Conservation (phyloP, 2,113 vertebrate genomes). For the Dryoscopus gambensis region DNA sequence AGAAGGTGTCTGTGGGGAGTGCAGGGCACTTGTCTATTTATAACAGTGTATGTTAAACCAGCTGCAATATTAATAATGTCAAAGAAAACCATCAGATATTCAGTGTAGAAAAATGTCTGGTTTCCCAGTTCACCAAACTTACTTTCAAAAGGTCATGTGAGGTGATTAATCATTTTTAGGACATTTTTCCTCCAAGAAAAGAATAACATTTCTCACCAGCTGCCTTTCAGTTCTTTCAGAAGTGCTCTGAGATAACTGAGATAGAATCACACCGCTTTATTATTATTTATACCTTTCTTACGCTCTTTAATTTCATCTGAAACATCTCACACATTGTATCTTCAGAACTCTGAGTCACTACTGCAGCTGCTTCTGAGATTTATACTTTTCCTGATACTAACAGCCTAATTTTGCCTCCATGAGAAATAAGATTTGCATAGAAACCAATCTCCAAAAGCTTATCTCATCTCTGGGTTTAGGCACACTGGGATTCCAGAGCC, state of each 20-base stretch:
- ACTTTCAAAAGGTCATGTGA: not conserved
- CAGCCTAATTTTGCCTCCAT: not conserved
- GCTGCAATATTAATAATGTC: not conserved
- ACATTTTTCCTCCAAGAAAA: not conserved
- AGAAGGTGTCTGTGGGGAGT: not conserved
- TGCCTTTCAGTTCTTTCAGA: not conserved
- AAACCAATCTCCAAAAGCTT: not conserved
- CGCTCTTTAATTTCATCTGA: not conserved
- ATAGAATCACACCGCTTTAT: not conserved
- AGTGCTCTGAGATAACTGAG: not conserved
- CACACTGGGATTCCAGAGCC: not conserved
- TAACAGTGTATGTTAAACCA: not conserved
- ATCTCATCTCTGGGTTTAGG: not conserved
- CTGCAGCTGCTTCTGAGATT: not conserved
- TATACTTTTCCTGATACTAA: not conserved
- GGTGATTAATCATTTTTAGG: not conserved
- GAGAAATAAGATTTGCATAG: not conserved
- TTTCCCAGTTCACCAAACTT: not conserved
- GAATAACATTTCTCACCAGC: not conserved
- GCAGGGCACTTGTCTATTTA: not conserved
- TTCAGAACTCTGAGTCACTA: not conserved
- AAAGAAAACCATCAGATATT: not conserved
- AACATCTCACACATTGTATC: not conserved
- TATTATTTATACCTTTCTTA: slow-evolving; percentile 16
- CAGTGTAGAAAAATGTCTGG: not conserved